Base-by-base conservation (phyloP, 2,797 vertebrate species). In the Aeoliscus strigatus region DNA sequence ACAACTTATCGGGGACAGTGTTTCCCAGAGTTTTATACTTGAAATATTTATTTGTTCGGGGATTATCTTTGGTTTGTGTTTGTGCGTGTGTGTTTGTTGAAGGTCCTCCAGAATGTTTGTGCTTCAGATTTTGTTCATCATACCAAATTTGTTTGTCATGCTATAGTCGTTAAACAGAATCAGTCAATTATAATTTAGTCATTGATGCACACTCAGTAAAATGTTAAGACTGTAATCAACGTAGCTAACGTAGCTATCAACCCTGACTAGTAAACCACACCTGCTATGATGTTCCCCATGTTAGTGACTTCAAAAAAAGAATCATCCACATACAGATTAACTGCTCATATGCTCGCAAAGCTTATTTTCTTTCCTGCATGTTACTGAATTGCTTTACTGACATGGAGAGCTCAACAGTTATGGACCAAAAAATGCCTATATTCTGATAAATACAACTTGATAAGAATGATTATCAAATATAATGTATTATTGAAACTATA, bases 1-100 rank as follows among this genome's bases (percentile, higher is more conserved):
- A 85, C 69, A 87, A 89, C 92, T 96, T 96, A 91, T 97, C 92
- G 93, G 94, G 94, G 75, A 93, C 94, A 95, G 94, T 91, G 93
- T 94, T 93, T 95, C 92, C 92, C 93, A 96, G 91, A 93, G 91
- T 94, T 92, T 89, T 90, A 78, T 90, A 87, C 73, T 82, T 76
- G 77, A 78, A 80, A 33, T 81, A 73, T 77, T 65, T 80, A 41
- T 63, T 49, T 50, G 39, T 42, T 36, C 43, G 37, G 8, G 18
- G 34, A 8, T 40, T 63, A 28, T n/a, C 26, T 38, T 71, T 46
- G 47, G 39, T 21, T 10, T 15, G 6, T 24, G 18, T n/a, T 14
- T 26, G 29, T 44, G 4, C 13, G 6, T n/a, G 25, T 51, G 29
- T 15, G 39, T 29, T 11, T 23, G 14, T 39, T 33, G 27, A 9